phyloP scores from a whole-genome alignment of 2,888 invertebrate species.

The Cantharis nigra region DNA sequence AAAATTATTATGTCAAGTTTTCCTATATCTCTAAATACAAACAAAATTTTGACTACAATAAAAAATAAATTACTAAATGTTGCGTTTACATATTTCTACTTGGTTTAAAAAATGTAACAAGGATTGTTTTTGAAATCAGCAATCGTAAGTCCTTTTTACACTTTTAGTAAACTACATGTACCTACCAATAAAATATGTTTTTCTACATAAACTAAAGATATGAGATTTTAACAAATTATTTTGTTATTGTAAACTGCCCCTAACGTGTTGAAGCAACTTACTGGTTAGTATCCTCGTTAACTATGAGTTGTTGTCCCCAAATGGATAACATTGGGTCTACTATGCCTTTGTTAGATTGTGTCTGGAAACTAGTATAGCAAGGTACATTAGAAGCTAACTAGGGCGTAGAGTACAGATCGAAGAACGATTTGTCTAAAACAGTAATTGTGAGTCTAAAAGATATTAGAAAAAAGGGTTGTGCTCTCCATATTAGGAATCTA shows the following conservation, averaged over 20 bases:
- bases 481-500: constrained; percentile 36
- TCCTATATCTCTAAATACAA: constrained; percentile 15
- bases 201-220: constrained; percentile 7
- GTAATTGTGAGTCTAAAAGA: constrained; percentile 29
- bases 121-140: neutral
- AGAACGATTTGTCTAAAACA: constrained; percentile 37
- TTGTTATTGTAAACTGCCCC: constrained; percentile 17
- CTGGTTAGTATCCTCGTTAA: constrained; percentile 97
- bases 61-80: neutral
- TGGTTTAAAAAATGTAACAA: neutral
- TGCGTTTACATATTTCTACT: neutral
- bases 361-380: constrained; percentile 71
- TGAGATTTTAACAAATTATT: neutral
- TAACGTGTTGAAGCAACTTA: constrained; percentile 64
- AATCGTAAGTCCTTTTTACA: constrained; percentile 5
- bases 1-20: constrained; percentile 33
- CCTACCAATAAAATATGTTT: constrained; percentile 2
- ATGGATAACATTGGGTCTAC: constrained; percentile 98
- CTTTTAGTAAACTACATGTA: neutral
- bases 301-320: constrained; percentile 97
- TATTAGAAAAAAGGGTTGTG: constrained; percentile 37
- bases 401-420: constrained; percentile 43
- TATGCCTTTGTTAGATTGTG: constrained; percentile 92
- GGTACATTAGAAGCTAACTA: constrained; percentile 53
- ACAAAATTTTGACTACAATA: constrained; percentile 2